Base-by-base conservation (phyloP, 2,888 invertebrate species). In the Homarus gammarus region DNA sequence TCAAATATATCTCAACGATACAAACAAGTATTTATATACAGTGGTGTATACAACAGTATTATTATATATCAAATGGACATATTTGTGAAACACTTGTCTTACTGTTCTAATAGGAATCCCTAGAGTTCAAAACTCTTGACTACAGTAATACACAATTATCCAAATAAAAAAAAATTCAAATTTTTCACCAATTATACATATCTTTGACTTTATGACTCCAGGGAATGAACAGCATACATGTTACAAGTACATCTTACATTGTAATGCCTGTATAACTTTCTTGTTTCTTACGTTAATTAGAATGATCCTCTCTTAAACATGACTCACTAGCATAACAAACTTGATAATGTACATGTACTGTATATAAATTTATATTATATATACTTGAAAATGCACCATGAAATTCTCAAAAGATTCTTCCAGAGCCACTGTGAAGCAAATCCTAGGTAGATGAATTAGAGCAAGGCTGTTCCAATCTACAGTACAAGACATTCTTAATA, bases 11-110 rank as follows among this genome's bases (percentile, higher is more conserved):
- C 18, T 85, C 77, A 85, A 61, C 49, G 61, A 85, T 85, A 85
- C 85, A 85, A 85, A 85, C 77, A 85, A 78, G 40, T 44, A 61
- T 77, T 64, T 78, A 78, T 85, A 85, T 85, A 85, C 78, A 85
- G 64, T 81, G 81, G 44, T 78, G 85, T 85, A 77, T 78, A 85
- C 78, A 77, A 68, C 56, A 78, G 44, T 27, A 81, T 36, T 49
- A 68, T 31, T 68, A 77, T 44, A 78, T 78, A 64, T 68, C 49
- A 64, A 85, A 64, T 78, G 68, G 77, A 85, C 85, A 85, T 68
- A 44, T 68, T 49, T 77, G 77, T 85, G 77, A 85, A 85, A 75
- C 68, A 72, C 44, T 83, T n/a, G 31, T 40, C 72, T 64, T 83
- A 44, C 40, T 15, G 31, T 72, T 38, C 72, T 72, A 51, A 49